Percentiles rank a stretch among this genome's conserved stretches.
Evolutionary conservation across 2,888 invertebrate genomes (phyloP).

Genomic region (Galerucella pusilla): DNA sequence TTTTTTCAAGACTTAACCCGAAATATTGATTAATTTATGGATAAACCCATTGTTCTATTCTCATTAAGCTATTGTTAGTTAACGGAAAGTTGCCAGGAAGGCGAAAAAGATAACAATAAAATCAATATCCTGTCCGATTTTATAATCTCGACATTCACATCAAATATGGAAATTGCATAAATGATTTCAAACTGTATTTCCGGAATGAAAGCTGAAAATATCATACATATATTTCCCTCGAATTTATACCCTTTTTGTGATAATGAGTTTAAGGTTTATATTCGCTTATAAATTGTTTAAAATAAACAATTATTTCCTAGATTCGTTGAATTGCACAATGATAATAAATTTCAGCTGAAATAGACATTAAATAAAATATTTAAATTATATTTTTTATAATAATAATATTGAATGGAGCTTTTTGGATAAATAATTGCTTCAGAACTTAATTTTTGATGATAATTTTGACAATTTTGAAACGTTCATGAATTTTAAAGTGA

Average conservation of each 20-base stretch:
- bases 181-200: background rate
- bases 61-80: background rate
- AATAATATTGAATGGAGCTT: too few species aligned
- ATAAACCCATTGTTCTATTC: background rate
- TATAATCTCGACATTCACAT: conserved; percentile 2
- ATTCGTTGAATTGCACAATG: too few species aligned
- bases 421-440: too few species aligned
- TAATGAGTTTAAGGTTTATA: background rate
- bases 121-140: conserved; percentile 9
- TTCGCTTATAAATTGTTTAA: too few species aligned
- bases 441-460: too few species aligned
- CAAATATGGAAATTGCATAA: conserved; percentile 11
- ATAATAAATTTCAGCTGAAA: too few species aligned
- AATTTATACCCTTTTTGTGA: background rate
- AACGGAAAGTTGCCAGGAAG: background rate
- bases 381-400: too few species aligned
- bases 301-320: too few species aligned
- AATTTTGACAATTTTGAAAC: too few species aligned
- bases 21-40: background rate
- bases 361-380: too few species aligned
- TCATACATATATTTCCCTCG: background rate
- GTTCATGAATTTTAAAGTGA: too few species aligned
- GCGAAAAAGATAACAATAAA: conserved; percentile 13
- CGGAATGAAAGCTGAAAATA: background rate
- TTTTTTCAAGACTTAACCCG: too few species aligned